phyloP scores from a whole-genome alignment of 2,888 invertebrate species.

The Dynastes grantii region DNA sequence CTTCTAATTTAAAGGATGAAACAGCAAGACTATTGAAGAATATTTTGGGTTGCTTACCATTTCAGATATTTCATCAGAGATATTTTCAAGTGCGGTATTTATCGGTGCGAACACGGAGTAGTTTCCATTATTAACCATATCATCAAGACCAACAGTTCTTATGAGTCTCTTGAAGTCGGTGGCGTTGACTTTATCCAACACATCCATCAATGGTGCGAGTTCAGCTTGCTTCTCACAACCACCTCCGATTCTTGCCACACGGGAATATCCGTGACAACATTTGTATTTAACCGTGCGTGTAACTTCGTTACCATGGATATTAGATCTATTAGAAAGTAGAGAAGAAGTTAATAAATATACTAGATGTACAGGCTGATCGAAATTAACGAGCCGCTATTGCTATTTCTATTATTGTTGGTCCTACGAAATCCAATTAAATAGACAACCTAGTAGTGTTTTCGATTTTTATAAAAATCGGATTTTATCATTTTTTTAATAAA shows the following conservation, averaged over 20 bases:
- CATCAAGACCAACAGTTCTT: slow-evolving; percentile 71
- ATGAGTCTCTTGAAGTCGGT: slow-evolving; percentile 75
- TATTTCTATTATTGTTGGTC: no score
- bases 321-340: slow-evolving; percentile 69
- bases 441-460: no score
- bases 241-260: slow-evolving; percentile 62
- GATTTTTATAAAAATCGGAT: no score
- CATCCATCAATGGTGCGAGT: slow-evolving; percentile 73
- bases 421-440: no score
- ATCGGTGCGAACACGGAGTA: slow-evolving; percentile 78
- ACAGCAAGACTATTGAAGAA: no score
- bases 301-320: slow-evolving; percentile 75
- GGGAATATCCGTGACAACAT: slow-evolving; percentile 80
- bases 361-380: no score
- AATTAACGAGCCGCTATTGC: no score
- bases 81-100: slow-evolving; percentile 75
- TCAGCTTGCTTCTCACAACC: slow-evolving; percentile 72
- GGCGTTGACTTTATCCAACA: slow-evolving; percentile 74
- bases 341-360: not conserved
- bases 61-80: slow-evolving; percentile 72
- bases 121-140: slow-evolving; percentile 72
- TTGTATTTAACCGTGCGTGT: slow-evolving; percentile 77
- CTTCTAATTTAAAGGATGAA: no score
- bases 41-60: slow-evolving; percentile 68
- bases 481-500: no score